Percentiles rank a stretch among this genome's conserved stretches.
Conservation (phyloP, 2,888 invertebrate genomes). For the Drosophila testacea region DNA sequence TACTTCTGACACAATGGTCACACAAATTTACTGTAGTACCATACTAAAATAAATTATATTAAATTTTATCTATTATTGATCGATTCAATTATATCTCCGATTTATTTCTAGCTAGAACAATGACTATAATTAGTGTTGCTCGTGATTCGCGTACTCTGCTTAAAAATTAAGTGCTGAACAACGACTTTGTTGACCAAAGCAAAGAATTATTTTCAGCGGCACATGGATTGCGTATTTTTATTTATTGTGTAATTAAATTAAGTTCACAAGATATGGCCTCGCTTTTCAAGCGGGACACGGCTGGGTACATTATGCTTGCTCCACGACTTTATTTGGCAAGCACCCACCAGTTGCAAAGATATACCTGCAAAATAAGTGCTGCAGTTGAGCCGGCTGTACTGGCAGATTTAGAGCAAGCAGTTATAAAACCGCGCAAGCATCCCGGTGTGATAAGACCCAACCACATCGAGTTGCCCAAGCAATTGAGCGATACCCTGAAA, state of each 20-base stretch:
- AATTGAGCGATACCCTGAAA: conserved; percentile 87
- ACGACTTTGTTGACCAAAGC: conserved; percentile 12
- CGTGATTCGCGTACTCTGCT: neutral
- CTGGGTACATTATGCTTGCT: conserved; percentile 21
- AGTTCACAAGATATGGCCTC: conserved; percentile 30
- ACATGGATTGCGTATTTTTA: conserved; percentile 39
- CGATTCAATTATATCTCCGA: too few species aligned
- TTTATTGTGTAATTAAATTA: conserved; percentile 24
- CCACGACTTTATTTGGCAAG: conserved; percentile 36
- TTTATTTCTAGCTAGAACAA: too few species aligned
- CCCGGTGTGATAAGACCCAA: conserved; percentile 89
- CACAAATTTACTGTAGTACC: too few species aligned
- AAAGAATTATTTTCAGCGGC: conserved; percentile 27
- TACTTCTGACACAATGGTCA: neutral
- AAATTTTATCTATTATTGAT: neutral
- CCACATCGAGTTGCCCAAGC: conserved; percentile 87
- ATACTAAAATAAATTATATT: neutral
- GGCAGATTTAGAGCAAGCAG: conserved; percentile 71
- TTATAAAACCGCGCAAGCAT: conserved; percentile 89
- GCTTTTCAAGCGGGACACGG: conserved; percentile 28
- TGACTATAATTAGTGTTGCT: neutral
- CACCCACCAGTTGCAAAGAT: conserved; percentile 51
- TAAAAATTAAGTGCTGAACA: conserved; percentile 27
- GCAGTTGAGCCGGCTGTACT: conserved; percentile 69
- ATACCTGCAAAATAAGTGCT: conserved; percentile 81